These are phyloP conservation scores for Drosophila neoperkinsi DNA, from an alignment of 2,888 invertebrate genomes.

Conservation along the genomic window DNA sequence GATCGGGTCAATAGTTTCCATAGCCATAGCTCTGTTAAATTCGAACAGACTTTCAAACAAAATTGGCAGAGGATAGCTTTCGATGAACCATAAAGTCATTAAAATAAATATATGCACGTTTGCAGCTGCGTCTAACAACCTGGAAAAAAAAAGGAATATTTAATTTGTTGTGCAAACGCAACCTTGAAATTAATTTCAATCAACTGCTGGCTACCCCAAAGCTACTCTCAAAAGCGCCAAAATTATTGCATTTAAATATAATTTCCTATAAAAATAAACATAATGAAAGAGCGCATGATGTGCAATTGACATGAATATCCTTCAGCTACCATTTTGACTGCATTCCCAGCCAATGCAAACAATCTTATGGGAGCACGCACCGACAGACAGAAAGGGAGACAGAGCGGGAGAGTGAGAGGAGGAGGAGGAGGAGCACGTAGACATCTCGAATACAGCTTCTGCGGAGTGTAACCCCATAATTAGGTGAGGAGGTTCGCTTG, in stretches of 20 bases:
- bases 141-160: neutral
- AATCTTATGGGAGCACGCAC: constrained; percentile 42
- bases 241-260: constrained; percentile 76
- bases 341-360: constrained; percentile 51
- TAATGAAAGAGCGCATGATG: constrained; percentile 74
- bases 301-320: constrained; percentile 72
- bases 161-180: constrained; percentile 3
- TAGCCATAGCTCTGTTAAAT: neutral
- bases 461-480: constrained; percentile 60
- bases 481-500: constrained; percentile 33
- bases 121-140: neutral
- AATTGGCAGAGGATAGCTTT: neutral
- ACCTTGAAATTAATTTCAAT: constrained; percentile 42
- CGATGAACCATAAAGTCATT: neutral
- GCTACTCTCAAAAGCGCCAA: constrained; percentile 5
- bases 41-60: neutral
- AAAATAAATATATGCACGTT: neutral
- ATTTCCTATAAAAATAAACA: constrained; percentile 71
- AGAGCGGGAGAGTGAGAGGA: neutral
- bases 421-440: constrained; percentile 2
- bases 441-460: constrained; percentile 15
- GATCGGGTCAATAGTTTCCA: neutral
- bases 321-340: constrained; percentile 19
- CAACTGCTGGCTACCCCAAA: constrained; percentile 8
- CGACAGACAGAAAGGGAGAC: neutral